Evolutionary conservation across 2,888 invertebrate genomes (phyloP), one percentile per base, ranked within the genome.

Genomic region (Chrysodeixis includens): DNA sequence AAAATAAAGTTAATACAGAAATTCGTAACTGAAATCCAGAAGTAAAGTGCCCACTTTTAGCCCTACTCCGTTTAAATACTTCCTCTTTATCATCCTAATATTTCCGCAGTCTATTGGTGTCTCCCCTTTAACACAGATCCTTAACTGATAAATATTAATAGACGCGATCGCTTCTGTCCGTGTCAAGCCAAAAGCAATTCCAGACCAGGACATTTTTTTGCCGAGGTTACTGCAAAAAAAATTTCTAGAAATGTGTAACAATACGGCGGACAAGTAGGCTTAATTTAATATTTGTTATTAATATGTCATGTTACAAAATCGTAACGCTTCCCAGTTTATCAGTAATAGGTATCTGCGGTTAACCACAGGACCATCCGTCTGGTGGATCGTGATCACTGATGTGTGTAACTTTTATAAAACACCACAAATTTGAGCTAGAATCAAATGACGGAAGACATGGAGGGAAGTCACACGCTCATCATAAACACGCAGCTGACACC

Each of bases 401-500:
- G 46, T 49, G 46, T 49, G 20, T 49, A 49, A 20, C 9, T 49
- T 49, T 20, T 20, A 49, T 49, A 20, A 49, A 49, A 30, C 46
- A 22, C 35, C 1, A 26, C 20, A 40, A 1, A 5, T 30, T 49
- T 16, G 22, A 60, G 44, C 44, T 40, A 40, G n/a, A 40, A 64
- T n/a, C 30, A 40, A 46, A 57, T 22, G 20, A 49, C 60, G 32
- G 51, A 40, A 61, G 64, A 73, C 44, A 30, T 46, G 10, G 22
- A 26, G 40, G 56, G 62, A 56, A 63, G 3, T 68, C 62, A 1
- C 71, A 72, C 57, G 68, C n/a, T 55, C 16, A 26, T 72, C 32
- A 54, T 51, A 71, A 40, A 62, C 54, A 46, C 10, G 46, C 20
- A 46, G 40, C 10, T 57, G 60, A 68, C 54, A 60, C 57, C 60